phyloP scores from a whole-genome alignment of 1,140 invertebrate species.

The Bombus picipes region DNA sequence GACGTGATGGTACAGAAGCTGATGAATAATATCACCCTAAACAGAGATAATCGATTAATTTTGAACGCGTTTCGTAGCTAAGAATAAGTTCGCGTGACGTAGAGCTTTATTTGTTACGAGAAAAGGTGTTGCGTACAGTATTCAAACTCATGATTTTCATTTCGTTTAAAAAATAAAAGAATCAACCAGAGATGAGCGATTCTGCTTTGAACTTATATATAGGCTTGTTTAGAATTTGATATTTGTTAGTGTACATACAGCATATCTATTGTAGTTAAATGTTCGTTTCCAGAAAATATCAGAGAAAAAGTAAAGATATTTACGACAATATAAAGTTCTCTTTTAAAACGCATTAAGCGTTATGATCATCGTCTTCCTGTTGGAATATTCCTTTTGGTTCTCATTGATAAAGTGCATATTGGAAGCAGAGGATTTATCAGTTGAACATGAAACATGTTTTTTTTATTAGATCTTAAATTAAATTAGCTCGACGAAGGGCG shows the following conservation, averaged over 20 bases:
- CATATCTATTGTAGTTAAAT: background rate
- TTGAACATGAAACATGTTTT: background rate
- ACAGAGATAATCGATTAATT: slow-evolving; percentile 14
- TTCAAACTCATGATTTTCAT: background rate
- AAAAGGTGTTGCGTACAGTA: background rate
- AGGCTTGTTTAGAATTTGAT: background rate
- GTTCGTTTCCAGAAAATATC: slow-evolving; percentile 5
- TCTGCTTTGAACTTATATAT: slow-evolving; percentile 10
- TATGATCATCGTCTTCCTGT: background rate
- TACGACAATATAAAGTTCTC: background rate
- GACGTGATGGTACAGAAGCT: background rate
- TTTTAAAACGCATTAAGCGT: background rate
- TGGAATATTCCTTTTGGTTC: background rate
- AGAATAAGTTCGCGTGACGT: background rate
- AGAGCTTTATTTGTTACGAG: background rate
- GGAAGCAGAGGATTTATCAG: background rate
- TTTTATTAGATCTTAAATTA: slow-evolving; percentile 13
- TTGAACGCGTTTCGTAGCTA: background rate
- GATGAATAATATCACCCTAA: slow-evolving; percentile 6
- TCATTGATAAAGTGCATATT: background rate
- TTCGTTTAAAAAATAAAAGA: background rate
- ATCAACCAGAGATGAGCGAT: background rate
- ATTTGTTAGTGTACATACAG: background rate
- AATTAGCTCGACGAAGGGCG: slow-evolving; percentile 15
- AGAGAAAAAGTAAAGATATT: slow-evolving; percentile 15